Conservation (phyloP, 2,888 invertebrate species). For the Eristalis arbustorum region DNA sequence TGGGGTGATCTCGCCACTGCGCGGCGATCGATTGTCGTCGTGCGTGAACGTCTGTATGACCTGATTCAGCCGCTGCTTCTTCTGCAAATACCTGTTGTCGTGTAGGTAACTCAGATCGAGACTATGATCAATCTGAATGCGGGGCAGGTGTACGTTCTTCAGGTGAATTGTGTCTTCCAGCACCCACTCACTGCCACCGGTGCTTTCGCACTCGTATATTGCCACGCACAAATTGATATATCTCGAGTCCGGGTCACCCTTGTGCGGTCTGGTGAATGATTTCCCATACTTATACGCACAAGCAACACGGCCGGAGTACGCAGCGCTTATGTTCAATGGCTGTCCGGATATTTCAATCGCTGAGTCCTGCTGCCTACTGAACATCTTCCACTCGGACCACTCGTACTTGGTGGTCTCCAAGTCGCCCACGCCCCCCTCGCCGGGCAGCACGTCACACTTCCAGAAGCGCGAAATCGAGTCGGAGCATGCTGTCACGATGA, state of each 20-base stretch:
- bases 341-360: conserved; percentile 89
- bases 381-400: conserved; percentile 96
- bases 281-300: conserved; percentile 97
- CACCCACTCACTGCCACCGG: conserved; percentile 96
- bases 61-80: conserved; percentile 90
- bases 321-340: conserved; percentile 96
- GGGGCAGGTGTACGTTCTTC: conserved; percentile 93
- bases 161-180: conserved; percentile 97
- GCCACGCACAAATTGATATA: conserved; percentile 96
- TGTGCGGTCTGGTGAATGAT: conserved; percentile 91
- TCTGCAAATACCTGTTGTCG: conserved; percentile 89
- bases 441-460: conserved; percentile 84
- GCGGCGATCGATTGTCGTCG: conserved; percentile 85
- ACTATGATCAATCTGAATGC: conserved; percentile 90
- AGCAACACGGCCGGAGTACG: conserved; percentile 98
- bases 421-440: conserved; percentile 52
- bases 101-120: conserved; percentile 91
- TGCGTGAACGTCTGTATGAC: conserved; percentile 90
- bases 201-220: conserved; percentile 99
- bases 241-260: conserved; percentile 88
- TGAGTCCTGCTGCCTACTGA: conserved; percentile 85
- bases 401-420: conserved; percentile 81
- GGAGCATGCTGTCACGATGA: conserved; percentile 96
- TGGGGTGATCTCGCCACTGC: conserved; percentile 81
- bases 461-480: conserved; percentile 94